Percentiles rank a stretch among this genome's conserved stretches.
Evolutionary conservation across 2,797 vertebrate species (phyloP).

Genomic region (Pseudocheirus occidentalis): DNA sequence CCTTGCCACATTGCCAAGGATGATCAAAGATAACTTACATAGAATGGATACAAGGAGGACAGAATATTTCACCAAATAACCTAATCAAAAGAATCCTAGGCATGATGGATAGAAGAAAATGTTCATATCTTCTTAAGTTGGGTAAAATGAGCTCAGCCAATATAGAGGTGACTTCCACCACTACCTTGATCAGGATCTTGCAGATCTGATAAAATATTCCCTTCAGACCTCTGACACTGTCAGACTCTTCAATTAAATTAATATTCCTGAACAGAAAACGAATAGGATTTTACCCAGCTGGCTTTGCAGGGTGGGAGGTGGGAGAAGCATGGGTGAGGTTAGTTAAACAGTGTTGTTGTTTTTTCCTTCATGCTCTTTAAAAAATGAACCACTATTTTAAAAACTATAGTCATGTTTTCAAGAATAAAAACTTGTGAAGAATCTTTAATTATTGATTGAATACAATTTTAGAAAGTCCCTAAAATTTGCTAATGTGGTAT

Average conservation of each 20-base stretch:
- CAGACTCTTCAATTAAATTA: background rate
- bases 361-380: background rate
- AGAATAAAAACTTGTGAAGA: background rate
- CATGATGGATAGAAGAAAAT: background rate
- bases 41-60: background rate
- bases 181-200: background rate
- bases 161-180: background rate
- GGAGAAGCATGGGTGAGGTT: background rate
- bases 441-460: background rate
- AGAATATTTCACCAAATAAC: background rate
- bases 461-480: background rate
- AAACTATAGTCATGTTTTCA: background rate
- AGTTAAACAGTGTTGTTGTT: background rate
- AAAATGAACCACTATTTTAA: background rate
- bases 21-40: background rate
- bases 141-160: background rate
- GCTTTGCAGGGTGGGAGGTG: background rate
- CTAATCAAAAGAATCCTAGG: background rate
- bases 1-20: slow-evolving; percentile 19
- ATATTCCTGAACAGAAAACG: background rate
- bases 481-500: background rate
- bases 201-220: background rate
- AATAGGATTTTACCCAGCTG: background rate
- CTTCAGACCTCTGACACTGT: background rate
- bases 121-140: background rate